Evolutionary conservation across 2,797 vertebrate species (phyloP).

Genomic region (Melanotaenia maccullochi): DNA sequence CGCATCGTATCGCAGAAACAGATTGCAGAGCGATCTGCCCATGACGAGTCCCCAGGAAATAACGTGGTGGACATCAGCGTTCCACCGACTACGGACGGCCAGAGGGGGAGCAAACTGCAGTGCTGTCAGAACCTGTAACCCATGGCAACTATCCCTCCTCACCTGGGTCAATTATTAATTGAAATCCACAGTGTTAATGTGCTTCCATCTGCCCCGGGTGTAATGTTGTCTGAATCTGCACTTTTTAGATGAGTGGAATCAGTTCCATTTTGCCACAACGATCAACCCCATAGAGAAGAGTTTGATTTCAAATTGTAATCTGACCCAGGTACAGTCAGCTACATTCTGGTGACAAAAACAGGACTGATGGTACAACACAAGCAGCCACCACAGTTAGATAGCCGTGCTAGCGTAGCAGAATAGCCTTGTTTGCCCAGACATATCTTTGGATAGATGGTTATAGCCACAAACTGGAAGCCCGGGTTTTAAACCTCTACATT

Average conservation of each 20-base stretch:
- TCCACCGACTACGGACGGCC: slow-evolving; percentile 94
- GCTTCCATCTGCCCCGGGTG: slow-evolving; percentile 55
- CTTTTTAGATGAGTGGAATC: slow-evolving; percentile 59
- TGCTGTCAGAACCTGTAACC: slow-evolving; percentile 99
- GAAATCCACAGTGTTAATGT: slow-evolving; percentile 67
- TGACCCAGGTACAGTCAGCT: slow-evolving; percentile 67
- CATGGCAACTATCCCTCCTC: slow-evolving; percentile 61
- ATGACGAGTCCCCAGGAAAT: slow-evolving; percentile 96
- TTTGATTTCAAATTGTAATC: slow-evolving; percentile 75
- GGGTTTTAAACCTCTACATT: slow-evolving; percentile 45
- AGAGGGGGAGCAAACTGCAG: slow-evolving; percentile 95
- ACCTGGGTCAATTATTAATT: slow-evolving; percentile 74
- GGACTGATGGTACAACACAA: slow-evolving; percentile 61
- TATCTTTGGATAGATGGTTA: slow-evolving; percentile 41
- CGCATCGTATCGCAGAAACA: slow-evolving; percentile 99
- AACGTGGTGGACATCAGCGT: slow-evolving; percentile 98
- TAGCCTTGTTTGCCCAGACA: slow-evolving; percentile 41
- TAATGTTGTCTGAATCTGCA: slow-evolving; percentile 58
- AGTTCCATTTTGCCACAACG: slow-evolving; percentile 35
- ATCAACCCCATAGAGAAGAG: slow-evolving; percentile 51
- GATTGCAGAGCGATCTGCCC: slow-evolving; percentile 93
- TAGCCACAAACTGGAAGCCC: slow-evolving; percentile 35
- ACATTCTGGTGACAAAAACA: slow-evolving; percentile 62
- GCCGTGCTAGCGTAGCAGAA: slow-evolving; percentile 40
- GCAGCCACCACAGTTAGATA: slow-evolving; percentile 44